These are phyloP conservation scores for Achlya flavicornis DNA, from an alignment of 2,888 invertebrate genomes.

Conservation along the genomic window DNA sequence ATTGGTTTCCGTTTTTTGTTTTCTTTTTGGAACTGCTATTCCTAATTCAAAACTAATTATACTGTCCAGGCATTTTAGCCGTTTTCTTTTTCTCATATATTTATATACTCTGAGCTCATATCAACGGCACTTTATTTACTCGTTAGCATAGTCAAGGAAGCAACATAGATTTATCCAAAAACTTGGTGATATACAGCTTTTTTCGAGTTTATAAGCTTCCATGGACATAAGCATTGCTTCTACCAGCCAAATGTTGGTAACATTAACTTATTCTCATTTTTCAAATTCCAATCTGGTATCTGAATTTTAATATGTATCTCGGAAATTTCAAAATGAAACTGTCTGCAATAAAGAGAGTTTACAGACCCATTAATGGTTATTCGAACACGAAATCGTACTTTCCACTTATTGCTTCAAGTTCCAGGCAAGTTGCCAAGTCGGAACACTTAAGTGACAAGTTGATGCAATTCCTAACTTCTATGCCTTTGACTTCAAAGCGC, in stretches of 20 bases:
- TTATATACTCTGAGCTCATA: too few species aligned
- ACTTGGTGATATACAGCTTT: too few species aligned
- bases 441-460: slow-evolving; percentile 58
- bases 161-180: too few species aligned
- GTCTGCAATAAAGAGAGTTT: background rate
- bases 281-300: background rate
- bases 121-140: too few species aligned
- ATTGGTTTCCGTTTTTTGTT: background rate
- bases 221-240: background rate
- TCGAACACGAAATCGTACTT: slow-evolving; percentile 22
- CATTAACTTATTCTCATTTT: background rate
- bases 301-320: too few species aligned
- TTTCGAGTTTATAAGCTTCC: background rate
- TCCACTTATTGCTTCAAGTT: slow-evolving; percentile 39
- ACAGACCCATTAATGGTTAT: background rate
- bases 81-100: too few species aligned
- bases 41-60: too few species aligned
- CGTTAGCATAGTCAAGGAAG: too few species aligned
- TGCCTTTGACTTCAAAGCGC: slow-evolving; percentile 41
- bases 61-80: too few species aligned
- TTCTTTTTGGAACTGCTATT: background rate
- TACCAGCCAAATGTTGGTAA: background rate
- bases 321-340: background rate
- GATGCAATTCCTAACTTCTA: slow-evolving; percentile 47
- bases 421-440: slow-evolving; percentile 59